Evolutionary conservation across 2,888 invertebrate genomes (phyloP), one percentile per base, ranked within the genome.

Genomic region (Thelaira solivaga): DNA sequence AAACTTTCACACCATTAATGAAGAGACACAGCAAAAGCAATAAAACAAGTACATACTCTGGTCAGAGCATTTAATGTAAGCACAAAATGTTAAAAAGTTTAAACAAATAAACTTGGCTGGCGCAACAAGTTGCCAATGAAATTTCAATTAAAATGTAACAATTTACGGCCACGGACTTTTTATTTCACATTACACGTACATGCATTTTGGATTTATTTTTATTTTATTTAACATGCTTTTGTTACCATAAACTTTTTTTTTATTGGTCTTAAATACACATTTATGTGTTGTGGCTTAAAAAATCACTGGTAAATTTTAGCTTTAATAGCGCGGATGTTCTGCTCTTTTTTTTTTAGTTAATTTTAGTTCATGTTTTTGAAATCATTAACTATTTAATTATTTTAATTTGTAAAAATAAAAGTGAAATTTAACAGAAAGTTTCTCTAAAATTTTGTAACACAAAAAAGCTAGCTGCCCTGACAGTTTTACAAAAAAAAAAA

Each of bases 131-230:
- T 74, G 53, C 45, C 67, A 61, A 61, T 68, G 29, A 74, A 62
- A 53, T 74, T 74, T 74, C 43, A 74, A 67, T 61, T 67, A 47
- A n/a, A n/a, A 67, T 51, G 49, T 20, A 59, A 61, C 59, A 65
- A 18, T 59, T 57, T 53, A 31, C 18, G 16, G 11, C 11, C 11
- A 39, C n/a, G n/a, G 20, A 29, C 24, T 20, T 6, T 26, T 41
- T 29, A 20, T 20, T 51, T 20, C n/a, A n/a, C 4, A 51, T 49
- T 29, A 4, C 49, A 11, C 2, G 6, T 18, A 41, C 10, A 29
- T 29, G 5, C 5, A 29, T 41, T 51, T 51, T 26, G 16, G n/a
- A n/a, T 29, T 7, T 18, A 36, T 26, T 36, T 8, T 11, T 39
- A 4, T 34, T 11, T 34, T 11, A 34, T n/a, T 34, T 34, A 34